These are phyloP conservation scores for Bursaphelenchus okinawaensis DNA, from an alignment of 2,888 invertebrate genomes.

Conservation along the genomic window DNA sequence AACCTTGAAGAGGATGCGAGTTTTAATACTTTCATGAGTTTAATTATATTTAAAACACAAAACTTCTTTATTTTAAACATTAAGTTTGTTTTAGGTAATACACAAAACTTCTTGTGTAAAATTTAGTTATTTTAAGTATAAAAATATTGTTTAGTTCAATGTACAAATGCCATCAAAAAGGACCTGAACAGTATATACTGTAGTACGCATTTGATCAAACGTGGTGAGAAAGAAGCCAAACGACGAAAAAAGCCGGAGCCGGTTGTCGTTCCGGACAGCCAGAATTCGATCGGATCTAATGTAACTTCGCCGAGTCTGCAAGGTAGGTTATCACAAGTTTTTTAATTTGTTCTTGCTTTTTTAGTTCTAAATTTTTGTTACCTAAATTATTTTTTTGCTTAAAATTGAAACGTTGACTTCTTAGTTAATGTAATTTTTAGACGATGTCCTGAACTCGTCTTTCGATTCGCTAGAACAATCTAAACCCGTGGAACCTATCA, in stretches of 20 bases:
- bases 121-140: too few species aligned
- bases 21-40: too few species aligned
- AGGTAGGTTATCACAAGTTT: not conserved
- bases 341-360: too few species aligned
- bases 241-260: slow-evolving; percentile 21
- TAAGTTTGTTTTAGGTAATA: not conserved
- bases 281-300: slow-evolving; percentile 11
- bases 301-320: not conserved
- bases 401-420: too few species aligned
- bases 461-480: not conserved
- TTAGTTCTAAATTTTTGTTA: too few species aligned
- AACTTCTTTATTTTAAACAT: not conserved
- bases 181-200: slow-evolving; percentile 35
- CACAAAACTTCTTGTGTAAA: too few species aligned
- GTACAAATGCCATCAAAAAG: slow-evolving; percentile 44
- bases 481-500: not conserved
- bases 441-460: not conserved
- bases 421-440: too few species aligned
- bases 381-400: too few species aligned
- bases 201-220: slow-evolving; percentile 49
- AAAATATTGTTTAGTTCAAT: slow-evolving; percentile 18
- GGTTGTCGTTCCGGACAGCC: not conserved
- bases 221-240: slow-evolving; percentile 41
- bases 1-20: too few species aligned
- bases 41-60: too few species aligned